phyloP scores from a whole-genome alignment of 2,888 invertebrate species.

The Caenorhabditis sp. region DNA sequence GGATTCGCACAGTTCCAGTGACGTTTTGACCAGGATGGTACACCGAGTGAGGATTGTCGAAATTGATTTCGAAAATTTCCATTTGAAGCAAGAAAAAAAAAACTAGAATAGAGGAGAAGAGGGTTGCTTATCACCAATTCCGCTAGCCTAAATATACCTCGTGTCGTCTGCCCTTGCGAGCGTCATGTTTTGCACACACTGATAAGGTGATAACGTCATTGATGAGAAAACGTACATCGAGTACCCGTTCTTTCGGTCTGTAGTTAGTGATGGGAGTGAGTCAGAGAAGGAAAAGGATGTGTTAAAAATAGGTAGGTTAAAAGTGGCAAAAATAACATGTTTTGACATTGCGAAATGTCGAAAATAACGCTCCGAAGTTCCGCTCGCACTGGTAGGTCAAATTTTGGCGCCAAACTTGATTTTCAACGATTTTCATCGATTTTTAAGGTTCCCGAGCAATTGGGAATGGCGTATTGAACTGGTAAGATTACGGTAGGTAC shows the following conservation, averaged over 20 bases:
- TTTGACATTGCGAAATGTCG: no score
- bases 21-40: slow-evolving; percentile 27
- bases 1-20: slow-evolving; percentile 25
- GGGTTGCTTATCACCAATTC: slow-evolving; percentile 1
- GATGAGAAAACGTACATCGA: neutral
- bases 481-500: no score
- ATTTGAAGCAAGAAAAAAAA: neutral
- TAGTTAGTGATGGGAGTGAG: neutral
- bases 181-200: slow-evolving; percentile 31
- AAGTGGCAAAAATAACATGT: no score
- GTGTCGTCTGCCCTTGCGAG: neutral
- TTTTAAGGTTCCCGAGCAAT: no score
- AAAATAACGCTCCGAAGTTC: no score
- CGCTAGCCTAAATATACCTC: neutral
- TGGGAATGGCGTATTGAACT: no score
- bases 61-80: slow-evolving; percentile 25
- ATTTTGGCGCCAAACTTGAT: no score
- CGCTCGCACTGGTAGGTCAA: no score
- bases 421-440: no score
- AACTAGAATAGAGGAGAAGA: neutral
- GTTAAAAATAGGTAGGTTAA: neutral
- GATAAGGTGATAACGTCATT: slow-evolving; percentile 15
- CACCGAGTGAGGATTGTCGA: slow-evolving; percentile 6
- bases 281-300: neutral
- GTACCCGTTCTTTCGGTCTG: slow-evolving; percentile 6